These are phyloP conservation scores for Heliconius melpomene DNA, from an alignment of 1,140 invertebrate species.

Conservation along the genomic window DNA sequence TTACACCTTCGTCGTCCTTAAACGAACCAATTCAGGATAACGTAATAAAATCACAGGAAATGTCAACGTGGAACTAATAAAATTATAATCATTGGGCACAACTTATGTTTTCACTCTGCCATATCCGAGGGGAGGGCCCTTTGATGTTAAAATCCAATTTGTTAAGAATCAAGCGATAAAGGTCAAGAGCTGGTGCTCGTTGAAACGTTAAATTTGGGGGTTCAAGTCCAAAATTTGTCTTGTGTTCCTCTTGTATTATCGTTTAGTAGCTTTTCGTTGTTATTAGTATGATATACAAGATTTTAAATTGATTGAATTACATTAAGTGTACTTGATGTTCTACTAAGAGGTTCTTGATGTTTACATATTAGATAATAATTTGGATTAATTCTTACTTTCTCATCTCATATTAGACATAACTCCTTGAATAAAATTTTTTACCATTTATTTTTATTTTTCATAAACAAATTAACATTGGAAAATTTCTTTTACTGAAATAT, in stretches of 20 bases:
- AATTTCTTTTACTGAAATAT: neutral
- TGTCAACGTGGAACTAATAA: neutral
- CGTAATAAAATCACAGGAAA: conserved; percentile 9
- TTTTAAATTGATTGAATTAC: conserved; percentile 5
- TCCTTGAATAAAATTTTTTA: too few species aligned
- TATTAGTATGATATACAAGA: neutral
- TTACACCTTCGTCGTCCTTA: conserved; percentile 10
- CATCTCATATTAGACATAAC: too few species aligned
- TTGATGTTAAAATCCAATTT: conserved; percentile 15
- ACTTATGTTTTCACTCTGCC: conserved; percentile 15
- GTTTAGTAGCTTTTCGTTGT: neutral
- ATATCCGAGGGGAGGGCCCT: neutral
- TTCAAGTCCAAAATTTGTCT: neutral
- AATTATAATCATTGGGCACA: conserved; percentile 12
- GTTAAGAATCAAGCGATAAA: conserved; percentile 10
- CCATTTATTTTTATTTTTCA: too few species aligned
- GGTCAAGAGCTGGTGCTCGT: neutral
- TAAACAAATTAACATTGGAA: neutral
- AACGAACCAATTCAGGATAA: neutral
- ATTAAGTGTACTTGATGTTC: neutral
- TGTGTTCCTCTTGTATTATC: neutral
- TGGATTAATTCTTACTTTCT: too few species aligned
- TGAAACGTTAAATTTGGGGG: neutral
- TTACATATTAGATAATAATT: neutral
- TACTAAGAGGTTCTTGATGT: neutral